Percentiles rank a stretch among this genome's conserved stretches.
Conservation (phyloP, 2,888 invertebrate species). For the Parnassius smintheus region DNA sequence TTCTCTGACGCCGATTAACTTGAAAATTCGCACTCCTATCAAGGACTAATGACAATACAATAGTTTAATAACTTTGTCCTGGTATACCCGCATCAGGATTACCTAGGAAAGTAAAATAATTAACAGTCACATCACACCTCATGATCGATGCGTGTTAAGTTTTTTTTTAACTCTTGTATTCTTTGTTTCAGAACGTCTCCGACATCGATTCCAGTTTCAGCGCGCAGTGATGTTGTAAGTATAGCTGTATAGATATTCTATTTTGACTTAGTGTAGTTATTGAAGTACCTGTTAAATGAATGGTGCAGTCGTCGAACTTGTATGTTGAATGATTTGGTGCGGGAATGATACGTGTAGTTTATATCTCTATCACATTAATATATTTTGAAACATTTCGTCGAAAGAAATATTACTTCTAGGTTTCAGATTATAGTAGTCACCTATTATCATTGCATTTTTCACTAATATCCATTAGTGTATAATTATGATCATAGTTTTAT, state of each 20-base stretch:
- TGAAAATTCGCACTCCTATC: no score
- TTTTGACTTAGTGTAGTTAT: background rate
- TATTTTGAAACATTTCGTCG: background rate
- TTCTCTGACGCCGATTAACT: no score
- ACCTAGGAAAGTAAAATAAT: no score
- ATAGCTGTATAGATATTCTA: conserved; percentile 30
- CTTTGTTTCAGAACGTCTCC: conserved; percentile 59
- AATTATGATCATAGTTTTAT: no score
- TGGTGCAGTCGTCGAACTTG: background rate
- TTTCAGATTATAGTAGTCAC: no score
- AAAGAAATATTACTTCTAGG: background rate
- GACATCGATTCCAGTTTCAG: conserved; percentile 45
- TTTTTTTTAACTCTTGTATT: background rate
- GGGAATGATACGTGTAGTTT: no score
- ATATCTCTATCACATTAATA: background rate
- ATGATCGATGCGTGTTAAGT: background rate
- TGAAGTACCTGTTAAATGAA: background rate
- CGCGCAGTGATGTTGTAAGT: conserved; percentile 60
- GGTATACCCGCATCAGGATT: no score
- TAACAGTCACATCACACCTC: no score
- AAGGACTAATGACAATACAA: no score
- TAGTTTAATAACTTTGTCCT: no score
- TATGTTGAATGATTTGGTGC: background rate
- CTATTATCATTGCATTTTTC: no score
- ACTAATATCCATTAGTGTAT: no score